These are phyloP conservation scores for Caranx melampygus DNA, from an alignment of 2,113 vertebrate species.

Conservation along the genomic window DNA sequence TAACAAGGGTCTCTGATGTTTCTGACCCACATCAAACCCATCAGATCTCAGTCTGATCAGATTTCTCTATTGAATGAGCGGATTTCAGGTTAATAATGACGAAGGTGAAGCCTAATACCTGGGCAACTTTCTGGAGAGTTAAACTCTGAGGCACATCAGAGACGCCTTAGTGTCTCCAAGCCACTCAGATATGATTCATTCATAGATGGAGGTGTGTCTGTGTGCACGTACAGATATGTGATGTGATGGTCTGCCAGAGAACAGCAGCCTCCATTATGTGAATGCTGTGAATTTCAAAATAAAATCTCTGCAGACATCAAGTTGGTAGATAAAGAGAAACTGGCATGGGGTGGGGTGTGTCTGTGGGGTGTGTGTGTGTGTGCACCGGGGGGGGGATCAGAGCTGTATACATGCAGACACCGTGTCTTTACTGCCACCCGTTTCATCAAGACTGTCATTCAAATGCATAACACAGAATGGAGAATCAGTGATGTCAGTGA, in stretches of 20 bases:
- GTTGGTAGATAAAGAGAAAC: conserved; percentile 39
- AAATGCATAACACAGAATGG: conserved; percentile 42
- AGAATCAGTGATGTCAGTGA: conserved; percentile 53
- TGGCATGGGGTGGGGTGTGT: background rate
- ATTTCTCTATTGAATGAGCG: background rate
- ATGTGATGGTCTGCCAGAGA: background rate
- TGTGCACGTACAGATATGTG: background rate
- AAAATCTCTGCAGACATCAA: conserved; percentile 18
- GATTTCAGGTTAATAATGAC: background rate
- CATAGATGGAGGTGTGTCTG: conserved; percentile 1
- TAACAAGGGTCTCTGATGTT: background rate
- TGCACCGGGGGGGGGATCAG: background rate
- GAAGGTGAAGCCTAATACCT: background rate
- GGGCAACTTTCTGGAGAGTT: background rate
- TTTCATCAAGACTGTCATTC: conserved; percentile 47
- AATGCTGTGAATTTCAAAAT: conserved; percentile 16
- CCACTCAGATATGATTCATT: background rate
- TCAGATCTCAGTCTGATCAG: background rate
- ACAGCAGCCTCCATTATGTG: conserved; percentile 2
- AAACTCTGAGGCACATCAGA: background rate
- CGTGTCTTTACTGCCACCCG: conserved; percentile 1
- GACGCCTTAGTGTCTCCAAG: background rate
- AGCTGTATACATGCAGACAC: conserved; percentile 2
- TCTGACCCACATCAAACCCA: background rate
- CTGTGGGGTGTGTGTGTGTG: background rate